These are phyloP conservation scores for Sicus ferrugineus DNA, from an alignment of 2,888 invertebrate genomes.

Conservation along the genomic window DNA sequence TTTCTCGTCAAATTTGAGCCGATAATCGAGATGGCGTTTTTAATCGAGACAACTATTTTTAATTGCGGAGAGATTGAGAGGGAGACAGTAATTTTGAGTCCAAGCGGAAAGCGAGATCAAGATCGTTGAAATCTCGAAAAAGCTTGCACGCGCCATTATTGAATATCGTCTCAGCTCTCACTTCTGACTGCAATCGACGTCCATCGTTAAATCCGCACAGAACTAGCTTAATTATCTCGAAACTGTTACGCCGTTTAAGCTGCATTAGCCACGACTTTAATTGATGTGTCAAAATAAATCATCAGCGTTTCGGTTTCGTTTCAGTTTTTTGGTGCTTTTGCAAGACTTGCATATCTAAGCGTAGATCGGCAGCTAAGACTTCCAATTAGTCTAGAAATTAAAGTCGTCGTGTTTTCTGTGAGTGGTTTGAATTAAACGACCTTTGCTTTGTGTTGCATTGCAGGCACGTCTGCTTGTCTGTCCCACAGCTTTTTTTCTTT, in stretches of 20 bases:
- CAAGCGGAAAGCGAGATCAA: too few relatives aligned
- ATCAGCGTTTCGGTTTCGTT: background rate
- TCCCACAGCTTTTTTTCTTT: background rate
- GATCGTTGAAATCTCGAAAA: too few relatives aligned
- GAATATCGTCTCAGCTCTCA: too few relatives aligned
- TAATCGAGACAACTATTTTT: too few relatives aligned
- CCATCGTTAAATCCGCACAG: too few relatives aligned
- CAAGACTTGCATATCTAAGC: background rate
- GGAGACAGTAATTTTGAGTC: too few relatives aligned
- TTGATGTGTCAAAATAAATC: constrained; percentile 17
- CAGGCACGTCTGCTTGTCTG: background rate
- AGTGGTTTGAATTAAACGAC: background rate
- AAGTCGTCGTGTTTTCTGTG: background rate
- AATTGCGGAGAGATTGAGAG: too few relatives aligned
- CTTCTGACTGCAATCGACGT: too few relatives aligned
- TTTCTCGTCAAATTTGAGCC: too few relatives aligned
- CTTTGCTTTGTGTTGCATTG: background rate
- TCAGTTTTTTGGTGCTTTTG: background rate
- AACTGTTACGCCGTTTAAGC: background rate
- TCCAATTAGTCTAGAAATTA: constrained; percentile 2
- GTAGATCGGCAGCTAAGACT: background rate
- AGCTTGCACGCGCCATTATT: background rate
- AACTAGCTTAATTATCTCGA: background rate
- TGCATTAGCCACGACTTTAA: background rate
- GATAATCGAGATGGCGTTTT: too few relatives aligned